Evolutionary conservation across 2,888 invertebrate species (phyloP).

Genomic region (Drosophila meridionalis): DNA sequence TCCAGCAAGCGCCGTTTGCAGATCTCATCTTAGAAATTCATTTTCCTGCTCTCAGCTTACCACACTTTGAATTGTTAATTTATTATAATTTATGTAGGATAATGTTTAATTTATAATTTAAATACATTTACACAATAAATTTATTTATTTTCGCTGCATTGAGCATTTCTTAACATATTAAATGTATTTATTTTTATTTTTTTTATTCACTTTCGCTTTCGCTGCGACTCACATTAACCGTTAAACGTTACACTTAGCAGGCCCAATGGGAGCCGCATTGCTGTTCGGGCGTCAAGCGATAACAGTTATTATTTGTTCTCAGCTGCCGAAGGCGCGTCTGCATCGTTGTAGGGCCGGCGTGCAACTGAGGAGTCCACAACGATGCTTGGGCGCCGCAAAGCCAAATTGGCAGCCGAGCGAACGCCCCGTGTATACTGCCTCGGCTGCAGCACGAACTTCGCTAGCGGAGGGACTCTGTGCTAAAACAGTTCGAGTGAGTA

Average conservation of each 20-base stretch:
- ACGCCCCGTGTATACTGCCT: not conserved
- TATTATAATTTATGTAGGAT: too few relatives aligned
- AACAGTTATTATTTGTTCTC: constrained; percentile 18
- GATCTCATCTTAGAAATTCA: not conserved
- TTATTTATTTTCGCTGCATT: not conserved
- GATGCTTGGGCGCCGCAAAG: constrained; percentile 5
- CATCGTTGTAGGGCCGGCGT: constrained; percentile 74
- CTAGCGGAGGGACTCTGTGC: constrained; percentile 34
- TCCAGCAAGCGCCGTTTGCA: not conserved
- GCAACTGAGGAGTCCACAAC: constrained; percentile 57
- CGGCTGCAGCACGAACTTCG: constrained; percentile 4
- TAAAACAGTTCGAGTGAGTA: constrained; percentile 55
- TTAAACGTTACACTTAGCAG: constrained; percentile 29
- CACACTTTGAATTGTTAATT: not conserved
- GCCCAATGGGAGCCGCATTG: constrained; percentile 20
- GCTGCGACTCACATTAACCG: constrained; percentile 14
- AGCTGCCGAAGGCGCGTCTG: constrained; percentile 59
- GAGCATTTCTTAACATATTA: not conserved
- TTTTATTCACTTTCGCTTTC: constrained; percentile 8
- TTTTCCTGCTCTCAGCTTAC: not conserved
- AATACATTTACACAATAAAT: not conserved
- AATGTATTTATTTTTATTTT: not conserved
- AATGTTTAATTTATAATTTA: not conserved
- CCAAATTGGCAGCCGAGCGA: constrained; percentile 22
- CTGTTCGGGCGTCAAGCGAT: constrained; percentile 23